Base-by-base conservation (phyloP, 1,140 invertebrate species). In the Bradynema listronoti region DNA sequence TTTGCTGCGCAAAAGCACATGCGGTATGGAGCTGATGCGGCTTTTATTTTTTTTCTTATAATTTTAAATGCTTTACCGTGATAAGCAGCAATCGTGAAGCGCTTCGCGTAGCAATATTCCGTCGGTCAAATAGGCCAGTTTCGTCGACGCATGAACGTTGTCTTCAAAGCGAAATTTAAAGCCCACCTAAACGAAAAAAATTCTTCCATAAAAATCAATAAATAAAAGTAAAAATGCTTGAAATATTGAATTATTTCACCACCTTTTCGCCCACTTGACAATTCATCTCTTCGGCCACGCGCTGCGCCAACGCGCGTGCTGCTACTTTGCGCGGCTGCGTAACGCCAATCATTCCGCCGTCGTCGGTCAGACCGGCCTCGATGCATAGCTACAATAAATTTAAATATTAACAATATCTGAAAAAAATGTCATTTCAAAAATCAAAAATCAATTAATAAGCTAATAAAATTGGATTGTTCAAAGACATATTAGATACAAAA, bases 301-400 rank as follows among this genome's bases (percentile, higher is more conserved):
- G 84, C 66, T 86, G 83, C 0, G 91, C 87, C 90, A 98, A 95
- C 1, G 89, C 87, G 56, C 94, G 91, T 0, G 94, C 91, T 16
- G 94, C 94, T 0, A 98, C 90, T 80, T 94, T 82, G 46, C 94
- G 82, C 0, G 94, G 94, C 79, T 99, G 91, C 0, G 94, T 98
- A 1, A 97, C 83, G 0, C 86, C 91, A 75, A 98, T 80, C 61
- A 81, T 73, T 24, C 39, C 46, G 4, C 4, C n/a, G n/a, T 32
- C 11, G 47, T 41, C 19, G 34, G n/a, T 30, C n/a, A 34, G 14
- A 30, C 32, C 19, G 22, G 9, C 22, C 27, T 32, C n/a, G 47
- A n/a, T 32, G 34, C 47, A 24, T 3, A 27, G 19, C 36, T 19
- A 24, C 34, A 9, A 25, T 59, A 59, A 42, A 9, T 1, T 57